Conservation (phyloP, 2,797 vertebrate species). For the Dendrocincla fuliginosa region DNA sequence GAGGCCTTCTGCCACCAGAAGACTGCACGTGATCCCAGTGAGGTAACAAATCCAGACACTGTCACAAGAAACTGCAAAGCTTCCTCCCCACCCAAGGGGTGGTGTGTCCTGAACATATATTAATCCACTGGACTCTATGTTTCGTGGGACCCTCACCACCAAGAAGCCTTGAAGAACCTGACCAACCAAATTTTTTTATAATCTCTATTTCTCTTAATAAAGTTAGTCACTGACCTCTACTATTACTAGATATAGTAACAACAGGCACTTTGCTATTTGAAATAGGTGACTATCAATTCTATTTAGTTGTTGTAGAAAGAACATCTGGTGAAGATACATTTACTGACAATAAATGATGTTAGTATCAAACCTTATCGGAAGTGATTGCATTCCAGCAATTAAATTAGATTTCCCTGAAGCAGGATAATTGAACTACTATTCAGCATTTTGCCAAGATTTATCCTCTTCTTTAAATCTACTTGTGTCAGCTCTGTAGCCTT, state of each 20-base stretch:
- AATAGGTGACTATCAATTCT: conserved; percentile 3
- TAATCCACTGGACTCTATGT: too few relatives aligned
- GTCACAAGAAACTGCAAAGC: too few relatives aligned
- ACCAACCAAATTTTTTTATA: background rate
- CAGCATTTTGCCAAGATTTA: conserved; percentile 71
- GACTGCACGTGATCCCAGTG: too few relatives aligned
- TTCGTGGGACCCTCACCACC: too few relatives aligned
- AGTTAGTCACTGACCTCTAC: background rate
- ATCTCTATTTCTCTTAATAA: background rate
- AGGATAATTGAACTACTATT: conserved; percentile 67
- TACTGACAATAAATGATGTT: conserved; percentile 61
- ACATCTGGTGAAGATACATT: conserved; percentile 45
- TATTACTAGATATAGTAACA: background rate
- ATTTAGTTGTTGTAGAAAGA: conserved; percentile 42
- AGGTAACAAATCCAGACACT: too few relatives aligned
- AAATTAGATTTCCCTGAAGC: conserved; percentile 68
- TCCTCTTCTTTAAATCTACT: conserved; percentile 58
- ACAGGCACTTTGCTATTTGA: conserved; percentile 31
- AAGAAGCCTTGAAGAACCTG: too few relatives aligned
- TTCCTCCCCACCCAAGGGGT: too few relatives aligned
- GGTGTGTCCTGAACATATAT: too few relatives aligned
- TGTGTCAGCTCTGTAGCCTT: conserved; percentile 14
- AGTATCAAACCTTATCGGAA: conserved; percentile 65
- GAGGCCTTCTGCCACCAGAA: too few relatives aligned
- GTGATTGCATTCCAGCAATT: conserved; percentile 69